A percentile compares a stretch with the other conserved stretches of the same genome.
These are phyloP conservation scores for Acanthosepion lycidas DNA, from an alignment of 2,888 invertebrate genomes.

Conservation along the genomic window DNA sequence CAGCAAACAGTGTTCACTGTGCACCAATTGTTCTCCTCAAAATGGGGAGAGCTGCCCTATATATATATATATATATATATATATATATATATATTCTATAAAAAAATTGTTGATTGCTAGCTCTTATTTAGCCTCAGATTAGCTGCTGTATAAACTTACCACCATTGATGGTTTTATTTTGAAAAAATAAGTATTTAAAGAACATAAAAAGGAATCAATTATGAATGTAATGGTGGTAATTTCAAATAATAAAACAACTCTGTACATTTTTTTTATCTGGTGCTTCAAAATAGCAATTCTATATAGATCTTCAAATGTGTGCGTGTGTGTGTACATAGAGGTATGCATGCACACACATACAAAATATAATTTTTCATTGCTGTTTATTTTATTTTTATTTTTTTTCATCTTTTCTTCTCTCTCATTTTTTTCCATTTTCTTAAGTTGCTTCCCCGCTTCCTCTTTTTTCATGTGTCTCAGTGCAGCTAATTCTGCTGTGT, in stretches of 20 bases:
- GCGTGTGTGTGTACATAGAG: not conserved
- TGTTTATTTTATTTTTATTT: too few relatives aligned
- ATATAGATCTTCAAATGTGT: not conserved
- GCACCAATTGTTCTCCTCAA: not conserved
- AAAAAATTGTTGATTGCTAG: not conserved
- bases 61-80: conserved; percentile 17
- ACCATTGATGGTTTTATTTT: not conserved
- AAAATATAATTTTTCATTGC: too few relatives aligned
- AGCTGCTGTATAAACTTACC: not conserved
- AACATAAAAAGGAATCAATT: not conserved
- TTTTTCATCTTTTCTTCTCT: not conserved
- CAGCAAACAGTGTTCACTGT: not conserved
- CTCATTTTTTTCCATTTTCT: not conserved
- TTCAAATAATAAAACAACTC: conserved; percentile 5
- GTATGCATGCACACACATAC: not conserved
- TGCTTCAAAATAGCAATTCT: not conserved
- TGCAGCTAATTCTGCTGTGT: not conserved
- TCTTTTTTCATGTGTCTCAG: not conserved
- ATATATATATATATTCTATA: not conserved
- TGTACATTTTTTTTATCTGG: not conserved
- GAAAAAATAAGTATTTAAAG: not conserved
- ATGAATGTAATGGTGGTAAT: not conserved
- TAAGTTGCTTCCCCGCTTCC: not conserved
- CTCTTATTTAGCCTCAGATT: not conserved
- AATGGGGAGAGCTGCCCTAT: not conserved